Conservation (phyloP, 2,888 invertebrate species). For the Dysmachus trigonus region DNA sequence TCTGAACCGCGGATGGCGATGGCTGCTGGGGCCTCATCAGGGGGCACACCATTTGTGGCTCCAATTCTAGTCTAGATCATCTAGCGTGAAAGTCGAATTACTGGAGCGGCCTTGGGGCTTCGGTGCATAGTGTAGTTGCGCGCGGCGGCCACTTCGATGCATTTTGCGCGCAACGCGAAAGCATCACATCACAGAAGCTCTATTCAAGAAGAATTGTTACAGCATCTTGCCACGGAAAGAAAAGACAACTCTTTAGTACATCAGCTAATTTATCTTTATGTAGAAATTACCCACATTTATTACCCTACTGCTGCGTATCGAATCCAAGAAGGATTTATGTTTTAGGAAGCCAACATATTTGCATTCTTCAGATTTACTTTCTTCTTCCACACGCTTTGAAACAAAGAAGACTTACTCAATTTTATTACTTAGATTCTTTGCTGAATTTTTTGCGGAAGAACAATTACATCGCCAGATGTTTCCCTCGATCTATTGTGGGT, state of each 20-base stretch:
- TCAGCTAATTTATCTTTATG: not conserved
- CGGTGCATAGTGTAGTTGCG: not conserved
- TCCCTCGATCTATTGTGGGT: not conserved
- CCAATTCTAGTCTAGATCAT: conserved; percentile 19
- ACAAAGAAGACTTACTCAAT: not conserved
- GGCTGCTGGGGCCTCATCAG: not conserved
- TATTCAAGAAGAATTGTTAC: not conserved
- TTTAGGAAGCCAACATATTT: not conserved
- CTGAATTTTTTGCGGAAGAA: not conserved
- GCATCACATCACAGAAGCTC: not conserved
- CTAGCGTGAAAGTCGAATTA: conserved; percentile 1
- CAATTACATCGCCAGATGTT: not conserved
- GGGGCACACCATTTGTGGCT: not conserved
- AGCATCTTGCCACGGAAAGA: not conserved
- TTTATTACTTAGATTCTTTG: not conserved
- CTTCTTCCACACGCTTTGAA: not conserved
- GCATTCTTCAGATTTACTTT: not conserved
- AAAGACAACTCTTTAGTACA: not conserved
- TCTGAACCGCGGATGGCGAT: not conserved
- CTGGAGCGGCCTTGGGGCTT: not conserved
- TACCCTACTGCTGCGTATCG: not conserved
- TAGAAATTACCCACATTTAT: not conserved
- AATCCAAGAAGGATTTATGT: not conserved
- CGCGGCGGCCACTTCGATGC: not conserved
- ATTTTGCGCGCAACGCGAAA: not conserved